Evolutionary conservation across 2,113 vertebrate genomes (phyloP).

Genomic region (Laterallus jamaicensis): DNA sequence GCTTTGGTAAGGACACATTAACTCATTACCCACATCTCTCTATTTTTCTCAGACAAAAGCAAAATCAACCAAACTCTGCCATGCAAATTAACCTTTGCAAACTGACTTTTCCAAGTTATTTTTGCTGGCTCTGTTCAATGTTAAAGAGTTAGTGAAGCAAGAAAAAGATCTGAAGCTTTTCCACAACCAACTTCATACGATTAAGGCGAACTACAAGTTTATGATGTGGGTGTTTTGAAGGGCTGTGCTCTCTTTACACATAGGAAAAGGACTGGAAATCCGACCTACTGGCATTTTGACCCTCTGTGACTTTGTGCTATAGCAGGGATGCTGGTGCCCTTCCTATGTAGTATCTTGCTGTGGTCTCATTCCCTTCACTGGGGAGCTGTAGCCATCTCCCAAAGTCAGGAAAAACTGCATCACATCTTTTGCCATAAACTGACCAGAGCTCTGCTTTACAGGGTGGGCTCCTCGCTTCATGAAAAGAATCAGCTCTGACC

Average conservation of each 20-base stretch:
- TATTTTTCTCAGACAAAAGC: neutral
- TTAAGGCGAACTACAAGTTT: neutral
- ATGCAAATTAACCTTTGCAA: neutral
- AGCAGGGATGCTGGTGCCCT: neutral
- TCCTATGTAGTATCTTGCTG: neutral
- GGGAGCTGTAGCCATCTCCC: fast-evolving
- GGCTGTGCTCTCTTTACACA: neutral
- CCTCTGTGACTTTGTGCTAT: neutral
- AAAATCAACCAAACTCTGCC: neutral
- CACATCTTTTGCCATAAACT: neutral
- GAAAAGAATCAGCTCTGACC: neutral
- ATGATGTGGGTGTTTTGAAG: neutral
- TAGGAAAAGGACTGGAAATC: neutral
- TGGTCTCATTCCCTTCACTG: neutral
- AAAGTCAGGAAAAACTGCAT: neutral
- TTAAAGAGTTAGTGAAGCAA: neutral
- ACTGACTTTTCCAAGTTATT: neutral
- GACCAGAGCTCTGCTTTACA: neutral
- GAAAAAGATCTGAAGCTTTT: neutral
- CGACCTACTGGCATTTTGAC: fast-evolving
- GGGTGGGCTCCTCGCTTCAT: neutral
- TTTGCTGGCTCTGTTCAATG: neutral
- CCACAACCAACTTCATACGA: neutral
- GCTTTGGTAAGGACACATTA: neutral
- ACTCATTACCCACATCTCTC: neutral